These are phyloP conservation scores for Cuniculus paca DNA, from an alignment of 2,797 vertebrate species.

Conservation along the genomic window DNA sequence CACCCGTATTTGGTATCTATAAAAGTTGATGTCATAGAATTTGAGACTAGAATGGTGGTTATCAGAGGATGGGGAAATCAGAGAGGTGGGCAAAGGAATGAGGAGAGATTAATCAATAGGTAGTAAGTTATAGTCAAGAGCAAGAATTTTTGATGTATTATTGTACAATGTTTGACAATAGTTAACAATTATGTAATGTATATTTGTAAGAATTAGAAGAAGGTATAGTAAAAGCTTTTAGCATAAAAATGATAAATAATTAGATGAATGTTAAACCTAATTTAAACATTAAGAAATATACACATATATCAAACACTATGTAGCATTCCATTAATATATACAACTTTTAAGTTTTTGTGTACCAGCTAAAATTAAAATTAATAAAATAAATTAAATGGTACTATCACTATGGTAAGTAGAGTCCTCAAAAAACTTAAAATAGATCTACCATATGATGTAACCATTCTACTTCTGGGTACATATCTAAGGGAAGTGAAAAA, in stretches of 20 bases:
- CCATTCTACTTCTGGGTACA: neutral
- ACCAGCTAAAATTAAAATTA: neutral
- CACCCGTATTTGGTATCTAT: neutral
- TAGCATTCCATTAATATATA: neutral
- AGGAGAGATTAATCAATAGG: neutral
- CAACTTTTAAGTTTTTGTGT: neutral
- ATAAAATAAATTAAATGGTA: neutral
- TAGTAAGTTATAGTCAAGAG: too few relatives aligned
- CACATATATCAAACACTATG: too few relatives aligned
- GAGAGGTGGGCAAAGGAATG: neutral
- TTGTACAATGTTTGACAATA: too few relatives aligned
- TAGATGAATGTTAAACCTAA: too few relatives aligned
- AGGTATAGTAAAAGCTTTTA: too few relatives aligned
- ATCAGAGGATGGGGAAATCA: neutral
- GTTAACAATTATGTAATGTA: too few relatives aligned
- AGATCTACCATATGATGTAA: neutral
- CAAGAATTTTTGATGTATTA: too few relatives aligned
- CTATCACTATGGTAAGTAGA: neutral
- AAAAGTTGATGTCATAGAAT: neutral
- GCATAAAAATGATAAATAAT: too few relatives aligned
- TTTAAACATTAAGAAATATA: too few relatives aligned
- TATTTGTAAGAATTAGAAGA: too few relatives aligned
- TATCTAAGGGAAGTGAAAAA: neutral
- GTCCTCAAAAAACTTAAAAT: neutral
- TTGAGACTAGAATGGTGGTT: too few relatives aligned